A percentile compares a stretch with the other conserved stretches of the same genome.
Conservation (phyloP, 1,140 invertebrate species). For the Lepidurus apus region DNA sequence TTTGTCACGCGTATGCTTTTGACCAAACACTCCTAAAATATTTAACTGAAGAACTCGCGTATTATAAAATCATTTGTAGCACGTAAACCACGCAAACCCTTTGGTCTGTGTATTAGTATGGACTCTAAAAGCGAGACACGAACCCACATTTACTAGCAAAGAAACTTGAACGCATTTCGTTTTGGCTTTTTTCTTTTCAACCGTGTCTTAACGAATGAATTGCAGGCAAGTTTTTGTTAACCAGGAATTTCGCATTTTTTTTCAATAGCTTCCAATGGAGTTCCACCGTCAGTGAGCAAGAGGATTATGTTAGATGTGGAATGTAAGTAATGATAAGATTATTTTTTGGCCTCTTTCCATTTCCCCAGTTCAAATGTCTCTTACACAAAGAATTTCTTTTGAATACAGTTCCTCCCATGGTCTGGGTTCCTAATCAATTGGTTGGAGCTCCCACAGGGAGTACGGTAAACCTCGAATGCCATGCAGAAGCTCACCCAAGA, state of each 20-base stretch:
- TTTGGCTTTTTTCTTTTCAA: too few species aligned
- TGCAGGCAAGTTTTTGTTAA: background rate
- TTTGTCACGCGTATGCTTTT: background rate
- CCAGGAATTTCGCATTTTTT: background rate
- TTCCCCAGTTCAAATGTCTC: conserved; percentile 21
- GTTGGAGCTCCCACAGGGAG: conserved; percentile 69
- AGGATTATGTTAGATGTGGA: conserved; percentile 80
- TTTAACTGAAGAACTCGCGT: background rate
- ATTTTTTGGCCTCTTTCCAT: conserved; percentile 24
- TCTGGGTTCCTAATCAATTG: conserved; percentile 62
- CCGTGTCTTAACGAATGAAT: too few species aligned
- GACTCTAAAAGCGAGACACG: too few species aligned
- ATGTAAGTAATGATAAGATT: conserved; percentile 58
- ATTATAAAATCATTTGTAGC: background rate
- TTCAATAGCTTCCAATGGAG: conserved; percentile 64
- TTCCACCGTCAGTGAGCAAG: conserved; percentile 81
- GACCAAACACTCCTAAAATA: background rate
- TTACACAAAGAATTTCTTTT: conserved; percentile 31
- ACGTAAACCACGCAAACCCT: too few species aligned
- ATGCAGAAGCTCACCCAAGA: conserved; percentile 83
- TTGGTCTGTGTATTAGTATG: too few species aligned
- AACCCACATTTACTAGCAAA: too few species aligned
- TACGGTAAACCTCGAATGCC: conserved; percentile 76
- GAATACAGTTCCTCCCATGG: conserved; percentile 77
- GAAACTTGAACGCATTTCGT: too few species aligned